phyloP scores from a whole-genome alignment of 2,888 invertebrate species.

The Mythimna lalbum region DNA sequence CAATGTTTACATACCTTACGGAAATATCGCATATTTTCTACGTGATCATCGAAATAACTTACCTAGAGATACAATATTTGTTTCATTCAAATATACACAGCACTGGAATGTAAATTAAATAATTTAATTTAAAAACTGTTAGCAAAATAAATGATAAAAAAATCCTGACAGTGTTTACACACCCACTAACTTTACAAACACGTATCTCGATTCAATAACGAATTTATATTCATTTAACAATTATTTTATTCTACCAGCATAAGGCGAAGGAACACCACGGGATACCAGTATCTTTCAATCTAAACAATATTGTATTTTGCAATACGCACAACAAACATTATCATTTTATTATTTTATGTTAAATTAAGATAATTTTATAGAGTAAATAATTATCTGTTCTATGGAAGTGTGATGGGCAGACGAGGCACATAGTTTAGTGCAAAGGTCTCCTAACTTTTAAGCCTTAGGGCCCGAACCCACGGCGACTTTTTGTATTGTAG shows the following conservation, averaged over 20 bases:
- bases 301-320: constrained; percentile 21
- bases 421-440: background rate
- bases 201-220: constrained; percentile 6
- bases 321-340: constrained; percentile 8
- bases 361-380: constrained; percentile 4
- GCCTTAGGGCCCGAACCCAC: no score
- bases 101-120: no score
- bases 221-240: constrained; percentile 16
- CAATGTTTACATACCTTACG: no score
- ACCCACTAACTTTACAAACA: constrained; percentile 9
- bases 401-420: background rate
- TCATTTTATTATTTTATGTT: constrained; percentile 20
- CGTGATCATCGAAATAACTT: no score
- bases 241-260: constrained; percentile 13
- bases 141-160: background rate
- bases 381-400: constrained; percentile 9
- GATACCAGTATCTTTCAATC: constrained; percentile 13
- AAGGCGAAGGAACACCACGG: background rate
- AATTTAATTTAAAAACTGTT: background rate
- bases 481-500: no score
- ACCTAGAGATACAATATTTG: no score
- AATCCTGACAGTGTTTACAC: background rate
- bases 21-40: no score
- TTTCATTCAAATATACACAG: background rate
- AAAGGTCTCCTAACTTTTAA: no score